A percentile compares a stretch with the other conserved stretches of the same genome.
Evolutionary conservation across 2,113 vertebrate genomes (phyloP).

Genomic region (Centropristis striata): DNA sequence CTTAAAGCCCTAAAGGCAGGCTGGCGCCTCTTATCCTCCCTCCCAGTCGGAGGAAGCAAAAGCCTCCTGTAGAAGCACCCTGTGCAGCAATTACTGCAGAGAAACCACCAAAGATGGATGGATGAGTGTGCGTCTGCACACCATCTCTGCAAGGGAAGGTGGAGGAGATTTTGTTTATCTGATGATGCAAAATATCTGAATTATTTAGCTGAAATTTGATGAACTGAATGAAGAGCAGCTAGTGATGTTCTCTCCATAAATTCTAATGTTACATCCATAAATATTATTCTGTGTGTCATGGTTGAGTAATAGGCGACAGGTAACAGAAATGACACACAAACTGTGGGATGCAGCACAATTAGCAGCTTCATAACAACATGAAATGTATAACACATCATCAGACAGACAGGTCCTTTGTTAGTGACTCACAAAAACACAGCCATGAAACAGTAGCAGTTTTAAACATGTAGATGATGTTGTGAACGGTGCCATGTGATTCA

Average conservation of each 20-base stretch:
- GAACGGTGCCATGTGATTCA: no score
- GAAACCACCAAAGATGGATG: conserved; percentile 3
- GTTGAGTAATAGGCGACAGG: background rate
- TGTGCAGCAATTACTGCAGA: conserved; percentile 41
- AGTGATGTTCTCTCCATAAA: background rate
- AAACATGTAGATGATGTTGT: no score
- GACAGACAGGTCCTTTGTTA: background rate
- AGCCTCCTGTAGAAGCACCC: conserved; percentile 32
- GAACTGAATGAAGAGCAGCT: background rate
- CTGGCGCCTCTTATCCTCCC: conserved; percentile 63
- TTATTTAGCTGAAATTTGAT: background rate
- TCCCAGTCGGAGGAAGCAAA: conserved; percentile 51
- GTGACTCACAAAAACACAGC: no score
- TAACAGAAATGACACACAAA: background rate
- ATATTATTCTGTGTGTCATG: background rate
- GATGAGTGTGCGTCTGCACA: background rate
- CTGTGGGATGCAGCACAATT: background rate
- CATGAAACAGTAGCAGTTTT: no score
- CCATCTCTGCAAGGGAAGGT: background rate
- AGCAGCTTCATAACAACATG: background rate
- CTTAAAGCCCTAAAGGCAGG: conserved; percentile 62
- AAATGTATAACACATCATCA: background rate
- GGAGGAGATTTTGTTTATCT: background rate
- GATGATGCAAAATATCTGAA: background rate
- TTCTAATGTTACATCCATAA: background rate